Conservation (phyloP, 2,113 vertebrate genomes). For the Lycaon pictus region DNA sequence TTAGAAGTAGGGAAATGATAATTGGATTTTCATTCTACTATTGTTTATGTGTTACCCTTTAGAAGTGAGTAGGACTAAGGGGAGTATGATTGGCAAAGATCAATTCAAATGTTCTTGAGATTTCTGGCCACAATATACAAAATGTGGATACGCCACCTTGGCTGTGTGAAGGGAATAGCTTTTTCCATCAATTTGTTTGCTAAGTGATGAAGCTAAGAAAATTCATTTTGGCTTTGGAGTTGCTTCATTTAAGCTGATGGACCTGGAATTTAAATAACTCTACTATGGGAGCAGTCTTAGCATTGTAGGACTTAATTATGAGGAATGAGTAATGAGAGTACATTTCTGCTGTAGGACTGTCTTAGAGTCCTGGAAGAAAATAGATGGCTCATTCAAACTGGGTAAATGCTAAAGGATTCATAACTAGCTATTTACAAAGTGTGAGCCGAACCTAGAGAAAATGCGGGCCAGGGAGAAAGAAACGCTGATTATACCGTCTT, state of each 20-base stretch:
- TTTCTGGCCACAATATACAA: not conserved
- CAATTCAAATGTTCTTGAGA: not conserved
- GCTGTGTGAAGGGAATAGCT: not conserved
- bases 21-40: not conserved
- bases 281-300: not conserved
- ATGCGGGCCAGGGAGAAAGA: not conserved
- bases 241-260: not conserved
- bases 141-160: not conserved
- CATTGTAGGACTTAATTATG: not conserved
- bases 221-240: not conserved
- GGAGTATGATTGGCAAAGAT: not conserved
- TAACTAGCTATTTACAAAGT: not conserved
- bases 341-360: not conserved
- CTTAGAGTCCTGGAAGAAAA: not conserved
- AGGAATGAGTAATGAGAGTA: not conserved
- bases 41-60: not conserved
- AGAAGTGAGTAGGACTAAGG: not conserved
- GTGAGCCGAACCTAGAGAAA: not conserved
- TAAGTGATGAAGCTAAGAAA: slow-evolving; percentile 2
- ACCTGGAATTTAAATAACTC: not conserved
- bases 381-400: not conserved
- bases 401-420: not conserved
- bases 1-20: not conserved
- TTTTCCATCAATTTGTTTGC: not conserved
- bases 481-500: not conserved